Percentiles rank a stretch among this genome's conserved stretches.
phyloP scores from a whole-genome alignment of 2,888 invertebrate genomes.

The Agrochola macilenta region DNA sequence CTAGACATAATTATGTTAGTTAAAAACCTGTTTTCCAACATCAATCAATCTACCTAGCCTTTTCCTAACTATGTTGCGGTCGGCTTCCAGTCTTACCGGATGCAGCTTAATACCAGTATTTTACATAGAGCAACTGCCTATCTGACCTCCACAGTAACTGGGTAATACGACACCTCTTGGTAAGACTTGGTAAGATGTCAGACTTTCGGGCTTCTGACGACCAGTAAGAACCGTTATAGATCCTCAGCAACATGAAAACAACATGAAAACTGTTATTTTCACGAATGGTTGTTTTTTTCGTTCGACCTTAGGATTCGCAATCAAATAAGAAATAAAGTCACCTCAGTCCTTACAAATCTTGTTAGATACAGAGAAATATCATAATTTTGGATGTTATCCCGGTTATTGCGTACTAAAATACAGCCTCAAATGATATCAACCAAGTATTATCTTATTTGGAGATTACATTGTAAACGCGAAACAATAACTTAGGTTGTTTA shows the following conservation, averaged over 20 bases:
- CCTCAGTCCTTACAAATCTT: background rate
- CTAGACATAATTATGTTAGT: background rate
- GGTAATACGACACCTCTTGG: no score
- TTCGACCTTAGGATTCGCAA: background rate
- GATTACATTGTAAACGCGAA: background rate
- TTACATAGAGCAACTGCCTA: no score
- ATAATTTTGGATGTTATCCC: constrained; percentile 2
- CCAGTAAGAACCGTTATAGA: no score
- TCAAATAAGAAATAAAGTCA: constrained; percentile 1
- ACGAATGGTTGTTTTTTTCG: background rate
- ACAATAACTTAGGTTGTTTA: background rate
- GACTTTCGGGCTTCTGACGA: no score
- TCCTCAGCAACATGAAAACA: no score
- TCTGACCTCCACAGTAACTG: no score
- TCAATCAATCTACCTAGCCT: no score
- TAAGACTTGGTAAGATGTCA: no score
- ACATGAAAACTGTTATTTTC: background rate
- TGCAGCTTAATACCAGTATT: no score
- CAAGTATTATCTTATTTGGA: constrained; percentile 11
- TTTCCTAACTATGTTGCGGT: no score
- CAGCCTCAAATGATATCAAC: background rate
- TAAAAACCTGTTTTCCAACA: background rate
- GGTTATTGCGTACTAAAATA: constrained; percentile 10
- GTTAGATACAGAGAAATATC: background rate
- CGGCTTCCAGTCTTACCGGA: no score